Base-by-base conservation (phyloP, 2,797 vertebrate species). In the Pristis pectinata region DNA sequence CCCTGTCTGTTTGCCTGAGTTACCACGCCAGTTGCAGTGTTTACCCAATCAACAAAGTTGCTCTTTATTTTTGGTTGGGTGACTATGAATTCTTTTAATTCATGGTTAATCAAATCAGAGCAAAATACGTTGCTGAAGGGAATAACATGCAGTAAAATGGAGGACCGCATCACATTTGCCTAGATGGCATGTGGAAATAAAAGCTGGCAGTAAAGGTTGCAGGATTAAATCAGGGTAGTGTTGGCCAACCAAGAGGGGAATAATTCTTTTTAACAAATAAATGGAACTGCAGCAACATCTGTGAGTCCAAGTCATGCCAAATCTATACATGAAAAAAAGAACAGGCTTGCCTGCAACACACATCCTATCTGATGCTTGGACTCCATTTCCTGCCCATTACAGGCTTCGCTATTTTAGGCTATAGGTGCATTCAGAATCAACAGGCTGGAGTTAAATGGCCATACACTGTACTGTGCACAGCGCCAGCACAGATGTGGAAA, bases 371-470 rank as follows among this genome's bases (percentile, higher is more conserved):
- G 61, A 67, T 64, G 61, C 34, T 64, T 19, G 61, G 87, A 87
- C 87, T 91, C 61, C 87, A 91, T 67, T 67, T 91, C 87, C 87
- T 91, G 87, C 61, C 37, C 34, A 24, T 91, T 91, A 67, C 87
- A 91, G 61, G n/a, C 3, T 91, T 59, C n/a, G n/a, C 87, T 91
- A 91, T 91, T 91, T 91, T 67, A 37, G n/a, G 59, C 59, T 24
- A 3, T 10, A 24, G 87, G n/a, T 6, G 4, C 19, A 22, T 61
- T 61, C 85, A 37, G 59, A 22, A 64, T 37, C 83, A 59, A 56
- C 59, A 67, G n/a, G 87, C 61, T 61, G 7, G 11, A 67, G 19
- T 37, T 22, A 19, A 30, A 34, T 85, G 82, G 53, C 49, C 53
- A 67, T 41, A 27, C 3, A 64, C 87, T 67, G n/a, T 9, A 22